phyloP scores from a whole-genome alignment of 2,113 vertebrate species.

The Mola mola region DNA sequence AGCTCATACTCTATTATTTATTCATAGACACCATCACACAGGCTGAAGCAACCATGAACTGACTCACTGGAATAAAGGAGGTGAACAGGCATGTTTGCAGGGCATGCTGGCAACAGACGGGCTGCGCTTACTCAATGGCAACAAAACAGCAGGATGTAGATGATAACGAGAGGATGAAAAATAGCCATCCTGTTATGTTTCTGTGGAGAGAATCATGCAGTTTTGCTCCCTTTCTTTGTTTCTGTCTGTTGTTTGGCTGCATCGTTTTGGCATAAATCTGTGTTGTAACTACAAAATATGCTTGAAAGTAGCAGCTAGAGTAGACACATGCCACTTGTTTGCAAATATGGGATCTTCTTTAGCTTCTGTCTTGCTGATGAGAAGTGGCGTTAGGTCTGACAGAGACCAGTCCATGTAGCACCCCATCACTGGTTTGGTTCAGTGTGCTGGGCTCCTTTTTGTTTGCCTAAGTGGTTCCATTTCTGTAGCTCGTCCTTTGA shows the following conservation, averaged over 20 bases:
- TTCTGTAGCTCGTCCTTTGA: not conserved
- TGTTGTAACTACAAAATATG: not conserved
- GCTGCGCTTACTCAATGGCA: constrained; percentile 9
- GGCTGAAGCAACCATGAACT: constrained; percentile 54
- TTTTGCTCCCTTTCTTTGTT: constrained; percentile 6
- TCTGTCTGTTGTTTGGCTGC: too few species aligned
- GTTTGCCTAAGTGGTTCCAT: constrained; percentile 18
- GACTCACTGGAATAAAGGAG: constrained; percentile 27
- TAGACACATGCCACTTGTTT: not conserved
- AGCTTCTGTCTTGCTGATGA: too few species aligned
- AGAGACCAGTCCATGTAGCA: too few species aligned
- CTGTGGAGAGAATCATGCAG: too few species aligned
- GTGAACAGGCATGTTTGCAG: constrained; percentile 4
- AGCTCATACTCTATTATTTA: constrained; percentile 74
- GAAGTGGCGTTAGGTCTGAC: too few species aligned
- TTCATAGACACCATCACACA: constrained; percentile 62
- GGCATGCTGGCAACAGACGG: constrained; percentile 5
- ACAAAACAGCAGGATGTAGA: constrained; percentile 11
- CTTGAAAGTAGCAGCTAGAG: constrained; percentile 5
- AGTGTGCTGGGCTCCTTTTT: constrained; percentile 26
- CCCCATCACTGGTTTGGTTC: too few species aligned
- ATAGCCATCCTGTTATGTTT: constrained; percentile 8
- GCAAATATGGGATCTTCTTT: not conserved
- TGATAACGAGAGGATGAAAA: constrained; percentile 4
- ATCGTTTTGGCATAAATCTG: too few species aligned